Base-by-base conservation (phyloP, 2,797 vertebrate species). In the Semotilus atromaculatus region DNA sequence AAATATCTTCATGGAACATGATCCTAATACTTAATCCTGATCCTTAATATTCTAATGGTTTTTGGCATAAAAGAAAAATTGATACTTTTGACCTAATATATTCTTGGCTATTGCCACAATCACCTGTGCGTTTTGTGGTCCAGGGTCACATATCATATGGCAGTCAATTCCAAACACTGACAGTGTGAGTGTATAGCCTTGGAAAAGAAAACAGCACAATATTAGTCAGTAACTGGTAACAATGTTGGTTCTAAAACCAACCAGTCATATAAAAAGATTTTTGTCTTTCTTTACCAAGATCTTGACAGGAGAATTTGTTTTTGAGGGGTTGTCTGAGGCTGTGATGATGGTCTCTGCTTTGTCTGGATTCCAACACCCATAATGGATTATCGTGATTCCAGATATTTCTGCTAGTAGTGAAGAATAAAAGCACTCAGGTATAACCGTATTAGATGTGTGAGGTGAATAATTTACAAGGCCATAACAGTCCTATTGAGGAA, bases 381-480 rank as follows among this genome's bases (percentile, higher is more conserved):
- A 7, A 77, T 88, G 88, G 89, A 87, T 53, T 45, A 82, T 11
- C 55, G 84, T 86, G 86, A 80, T 71, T 84, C 88, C 91, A 91
- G 88, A 92, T 92, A 92, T 92, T 89, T 90, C 87, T 83, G 83
- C 84, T 84, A 29, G 19, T 26, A 70, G 84, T 81, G 88, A 90
- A 91, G 92, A 92, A 94, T 92, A 93, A 95, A 94, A 93, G 90
- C 93, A 93, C 92, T 94, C 85, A 84, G 90, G 85, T 90, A 89
- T 83, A 88, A 91, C 93, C 85, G 88, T 84, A 83, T 88, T 53
- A 91, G 91, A 93, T 91, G 92, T 90, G 80, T 85, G 26, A 53
- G 18, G 85, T 96, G 78, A 95, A 95, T 95, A 90, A 95, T 95
- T 94, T 90, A 95, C 74, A 23, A 58, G 45, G 74, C 89, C 90